Evolutionary conservation across 2,888 invertebrate species (phyloP).

Genomic region (Leptarthrus brevirostris): DNA sequence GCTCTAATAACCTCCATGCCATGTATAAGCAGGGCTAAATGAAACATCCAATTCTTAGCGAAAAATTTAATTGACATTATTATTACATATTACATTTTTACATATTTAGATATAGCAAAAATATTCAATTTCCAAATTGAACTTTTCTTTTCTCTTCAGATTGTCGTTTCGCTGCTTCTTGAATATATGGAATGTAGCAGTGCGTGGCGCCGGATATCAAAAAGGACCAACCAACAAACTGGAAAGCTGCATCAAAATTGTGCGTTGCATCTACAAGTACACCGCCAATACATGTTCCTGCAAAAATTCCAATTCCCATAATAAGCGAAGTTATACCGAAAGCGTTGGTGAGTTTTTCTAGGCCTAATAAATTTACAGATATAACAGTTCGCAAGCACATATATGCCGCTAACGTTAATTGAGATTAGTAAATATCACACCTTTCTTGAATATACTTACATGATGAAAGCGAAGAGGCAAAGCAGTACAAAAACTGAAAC

Average conservation of each 20-base stretch:
- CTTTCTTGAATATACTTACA: slow-evolving; percentile 41
- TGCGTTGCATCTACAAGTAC: slow-evolving; percentile 57
- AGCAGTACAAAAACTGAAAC: slow-evolving; percentile 39
- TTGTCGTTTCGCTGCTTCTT: no score
- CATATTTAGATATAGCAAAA: no score
- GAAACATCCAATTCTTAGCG: no score
- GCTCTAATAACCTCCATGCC: no score
- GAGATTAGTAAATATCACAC: no score
- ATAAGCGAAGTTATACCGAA: slow-evolving; percentile 81
- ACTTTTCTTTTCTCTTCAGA: no score
- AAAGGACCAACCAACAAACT: slow-evolving; percentile 58
- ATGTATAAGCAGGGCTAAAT: no score
- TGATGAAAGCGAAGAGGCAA: slow-evolving; percentile 23
- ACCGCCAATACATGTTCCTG: slow-evolving; percentile 70
- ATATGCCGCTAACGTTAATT: slow-evolving; percentile 79
- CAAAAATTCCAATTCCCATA: slow-evolving; percentile 78
- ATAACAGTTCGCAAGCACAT: slow-evolving; percentile 81
- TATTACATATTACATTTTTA: no score
- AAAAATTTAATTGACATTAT: no score
- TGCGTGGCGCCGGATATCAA: background rate
- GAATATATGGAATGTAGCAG: background rate
- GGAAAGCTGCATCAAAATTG: slow-evolving; percentile 57
- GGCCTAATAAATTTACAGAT: slow-evolving; percentile 79
- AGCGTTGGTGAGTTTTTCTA: slow-evolving; percentile 82
- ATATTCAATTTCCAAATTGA: no score